phyloP scores from a whole-genome alignment of 2,797 vertebrate species.

The Ciconia nigra region DNA sequence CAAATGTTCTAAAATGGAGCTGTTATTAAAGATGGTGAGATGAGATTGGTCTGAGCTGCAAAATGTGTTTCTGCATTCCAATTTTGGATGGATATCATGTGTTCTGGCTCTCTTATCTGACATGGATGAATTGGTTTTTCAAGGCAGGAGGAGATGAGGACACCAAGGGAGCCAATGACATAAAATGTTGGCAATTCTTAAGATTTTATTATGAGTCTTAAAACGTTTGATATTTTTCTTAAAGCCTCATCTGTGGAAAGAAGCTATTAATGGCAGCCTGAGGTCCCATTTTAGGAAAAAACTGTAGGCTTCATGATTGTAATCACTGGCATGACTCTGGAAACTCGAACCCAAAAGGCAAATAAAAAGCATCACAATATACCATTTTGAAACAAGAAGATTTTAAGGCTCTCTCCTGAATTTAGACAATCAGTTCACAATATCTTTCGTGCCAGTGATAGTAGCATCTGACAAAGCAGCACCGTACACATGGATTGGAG shows the following conservation, averaged over 20 bases:
- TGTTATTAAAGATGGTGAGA: background rate
- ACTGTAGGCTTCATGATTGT: background rate
- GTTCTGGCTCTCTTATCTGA: background rate
- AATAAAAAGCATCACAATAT: background rate
- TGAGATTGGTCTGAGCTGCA: background rate
- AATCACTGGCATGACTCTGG: background rate
- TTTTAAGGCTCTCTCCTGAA: background rate
- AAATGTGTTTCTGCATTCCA: background rate
- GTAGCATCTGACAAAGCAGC: background rate
- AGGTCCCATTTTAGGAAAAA: background rate
- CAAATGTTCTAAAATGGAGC: background rate
- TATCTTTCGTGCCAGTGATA: background rate
- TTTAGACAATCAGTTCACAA: background rate
- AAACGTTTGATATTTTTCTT: conserved; percentile 5
- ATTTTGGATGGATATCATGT: background rate
- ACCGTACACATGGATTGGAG: background rate
- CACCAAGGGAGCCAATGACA: background rate
- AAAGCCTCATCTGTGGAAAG: background rate
- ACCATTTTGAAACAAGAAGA: background rate
- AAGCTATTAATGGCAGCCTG: background rate
- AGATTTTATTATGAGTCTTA: background rate
- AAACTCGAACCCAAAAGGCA: background rate
- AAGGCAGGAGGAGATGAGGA: background rate
- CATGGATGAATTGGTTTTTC: background rate
- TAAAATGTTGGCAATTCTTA: background rate